Evolutionary conservation across 2,888 invertebrate genomes (phyloP), one percentile per base, ranked within the genome.

Genomic region (Zonitis immaculata): DNA sequence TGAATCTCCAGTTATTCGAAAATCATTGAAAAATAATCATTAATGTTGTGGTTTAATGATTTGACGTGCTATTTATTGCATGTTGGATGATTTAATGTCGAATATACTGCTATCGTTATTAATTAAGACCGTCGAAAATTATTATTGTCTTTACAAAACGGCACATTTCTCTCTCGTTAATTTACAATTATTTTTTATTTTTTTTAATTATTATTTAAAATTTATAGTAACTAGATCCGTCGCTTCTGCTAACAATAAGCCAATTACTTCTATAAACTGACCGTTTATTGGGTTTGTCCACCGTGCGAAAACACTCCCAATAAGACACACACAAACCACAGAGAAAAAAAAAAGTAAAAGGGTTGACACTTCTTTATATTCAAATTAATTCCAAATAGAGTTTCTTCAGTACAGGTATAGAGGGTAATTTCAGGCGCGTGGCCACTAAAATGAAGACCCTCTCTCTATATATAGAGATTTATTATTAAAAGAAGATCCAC

Each of bases 401-500:
- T n/a, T n/a, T n/a, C n/a, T 47, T 47, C 43, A 39, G 49, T 43
- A 58, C 65, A 65, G 64, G 66, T 67, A 66, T n/a, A n/a, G n/a
- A n/a, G 56, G 32, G 32, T 35, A 35, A 35, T 18, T 1, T 57
- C 22, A 49, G 57, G 62, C 62, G 67, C 61, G 65, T 66, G 60
- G 62, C 57, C 59, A 48, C n/a, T n/a, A n/a, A n/a, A 57, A 52
- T 63, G 67, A 66, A 35, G 35, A 35, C 35, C 35, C 35, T n/a
- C n/a, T n/a, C n/a, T n/a, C 66, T 65, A 70, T 73, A 35, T 35
- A n/a, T n/a, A n/a, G n/a, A n/a, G n/a, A n/a, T n/a, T n/a, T n/a
- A n/a, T n/a, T n/a, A n/a, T 35, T 57, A 57, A 57, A 66, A 62
- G 66, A 72, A 71, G 73, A 66, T 64, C 54, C 64, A 56, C 57